Base-by-base conservation (phyloP, 1,140 invertebrate genomes). In the Ctenoplectra terminalis region DNA sequence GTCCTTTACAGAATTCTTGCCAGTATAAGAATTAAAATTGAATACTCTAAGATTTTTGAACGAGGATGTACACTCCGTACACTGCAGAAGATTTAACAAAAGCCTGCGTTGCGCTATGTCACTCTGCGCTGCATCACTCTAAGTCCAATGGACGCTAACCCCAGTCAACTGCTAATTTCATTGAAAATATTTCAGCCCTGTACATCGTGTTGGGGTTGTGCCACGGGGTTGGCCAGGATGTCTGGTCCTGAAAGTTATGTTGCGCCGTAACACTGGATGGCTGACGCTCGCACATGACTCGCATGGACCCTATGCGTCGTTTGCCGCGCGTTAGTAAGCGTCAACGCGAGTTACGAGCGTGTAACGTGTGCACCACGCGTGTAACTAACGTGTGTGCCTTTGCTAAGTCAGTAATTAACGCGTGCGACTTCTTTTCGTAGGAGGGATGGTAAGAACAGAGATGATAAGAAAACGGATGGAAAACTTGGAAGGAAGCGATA, bases 201-300 rank as follows among this genome's bases (percentile, higher is more conserved):
- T 34, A 40, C 48, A 31, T 34, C 23, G 31, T 15, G 23, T 40
- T 23, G 54, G 58, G 81, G 37, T 40, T 58, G 58, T 15, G 58
- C n/a, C 63, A 23, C 17, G 46, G n/a, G 52, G 83, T 74, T 60
- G 52, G 54, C 81, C n/a, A 69, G 82, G n/a, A 56, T 69, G 23
- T 80, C 75, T 50, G 69, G 70, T 43, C 50, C 61, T 63, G 83
- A 85, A 85, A 84, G 82, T 85, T 85, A 80, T 74, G 70, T 63
- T 43, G 46, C 63, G 40, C n/a, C 70, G 76, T 72, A 81, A 73
- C 72, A 11, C 37, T 56, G 70, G 54, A 58, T 26, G 63, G 69
- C 46, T 74, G 83, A 84, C 82, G 61, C 77, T 74, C 64, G 61
- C 82, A 61, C 78, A 80, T 80, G 83, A 80, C 61, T 64, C 61